Percentiles rank a stretch among this genome's conserved stretches.
phyloP scores from a whole-genome alignment of 2,888 invertebrate genomes.

The Xiphydria camelus region DNA sequence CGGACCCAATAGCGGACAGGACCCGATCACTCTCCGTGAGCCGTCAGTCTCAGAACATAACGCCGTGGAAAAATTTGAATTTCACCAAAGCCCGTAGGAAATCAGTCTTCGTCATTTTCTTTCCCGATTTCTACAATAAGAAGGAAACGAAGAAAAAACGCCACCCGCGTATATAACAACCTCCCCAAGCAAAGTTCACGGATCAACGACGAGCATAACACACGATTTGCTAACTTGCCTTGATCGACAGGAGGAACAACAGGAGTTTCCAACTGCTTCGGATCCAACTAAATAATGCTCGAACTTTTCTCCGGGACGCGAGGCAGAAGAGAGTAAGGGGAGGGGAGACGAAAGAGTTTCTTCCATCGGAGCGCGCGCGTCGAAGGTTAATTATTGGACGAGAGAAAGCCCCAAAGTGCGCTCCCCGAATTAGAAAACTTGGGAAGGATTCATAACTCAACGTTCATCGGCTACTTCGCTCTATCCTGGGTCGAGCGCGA shows the following conservation, averaged over 20 bases:
- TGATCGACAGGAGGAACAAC: slow-evolving; percentile 1
- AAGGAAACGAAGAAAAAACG: background rate
- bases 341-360: background rate
- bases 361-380: background rate
- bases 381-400: background rate
- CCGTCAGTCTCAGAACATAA: too few relatives aligned
- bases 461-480: too few relatives aligned
- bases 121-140: background rate
- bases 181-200: background rate
- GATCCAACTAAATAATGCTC: background rate
- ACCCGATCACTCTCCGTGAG: too few relatives aligned
- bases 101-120: too few relatives aligned
- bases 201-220: background rate
- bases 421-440: background rate
- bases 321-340: background rate
- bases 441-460: background rate
- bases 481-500: too few relatives aligned
- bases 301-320: background rate
- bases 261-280: background rate
- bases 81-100: too few relatives aligned
- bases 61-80: too few relatives aligned
- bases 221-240: background rate
- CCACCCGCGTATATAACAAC: too few relatives aligned
- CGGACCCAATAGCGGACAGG: too few relatives aligned
- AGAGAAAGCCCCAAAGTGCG: background rate